Conservation (phyloP, 2,113 vertebrate genomes). For the Hucho hucho region DNA sequence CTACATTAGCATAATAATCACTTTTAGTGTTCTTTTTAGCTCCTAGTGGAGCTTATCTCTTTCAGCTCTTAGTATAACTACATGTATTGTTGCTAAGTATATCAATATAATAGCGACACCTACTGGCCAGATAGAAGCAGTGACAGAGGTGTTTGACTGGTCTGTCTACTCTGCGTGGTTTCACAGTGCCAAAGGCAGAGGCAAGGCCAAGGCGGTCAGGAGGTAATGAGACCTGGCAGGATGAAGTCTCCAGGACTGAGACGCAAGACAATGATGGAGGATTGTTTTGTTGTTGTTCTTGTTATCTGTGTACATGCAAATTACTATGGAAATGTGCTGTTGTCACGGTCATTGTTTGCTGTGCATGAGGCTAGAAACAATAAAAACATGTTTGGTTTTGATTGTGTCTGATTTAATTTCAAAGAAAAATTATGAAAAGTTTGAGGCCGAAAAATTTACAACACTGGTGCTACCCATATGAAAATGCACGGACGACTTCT, state of each 20-base stretch:
- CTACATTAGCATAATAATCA: background rate
- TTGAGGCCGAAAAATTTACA: no score
- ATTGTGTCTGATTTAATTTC: background rate
- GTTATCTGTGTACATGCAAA: background rate
- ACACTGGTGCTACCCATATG: no score
- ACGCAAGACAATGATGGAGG: conserved; percentile 12
- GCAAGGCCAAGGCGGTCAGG: conserved; percentile 63
- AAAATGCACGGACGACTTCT: no score
- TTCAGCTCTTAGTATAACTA: background rate
- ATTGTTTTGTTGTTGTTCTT: background rate
- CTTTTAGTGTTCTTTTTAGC: background rate
- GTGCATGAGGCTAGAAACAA: conserved; percentile 19
- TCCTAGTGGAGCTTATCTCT: no score
- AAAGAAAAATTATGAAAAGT: no score
- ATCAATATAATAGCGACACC: background rate
- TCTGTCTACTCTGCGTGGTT: conserved; percentile 13
- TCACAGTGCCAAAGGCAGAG: conserved; percentile 72
- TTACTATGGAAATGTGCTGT: background rate
- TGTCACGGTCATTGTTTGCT: background rate
- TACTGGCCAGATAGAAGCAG: background rate
- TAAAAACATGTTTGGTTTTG: conserved; percentile 29
- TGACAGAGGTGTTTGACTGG: background rate
- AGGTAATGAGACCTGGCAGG: conserved; percentile 38
- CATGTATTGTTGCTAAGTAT: background rate
- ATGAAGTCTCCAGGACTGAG: conserved; percentile 13